phyloP scores from a whole-genome alignment of 2,888 invertebrate genomes.

The Agrypnus murinus region DNA sequence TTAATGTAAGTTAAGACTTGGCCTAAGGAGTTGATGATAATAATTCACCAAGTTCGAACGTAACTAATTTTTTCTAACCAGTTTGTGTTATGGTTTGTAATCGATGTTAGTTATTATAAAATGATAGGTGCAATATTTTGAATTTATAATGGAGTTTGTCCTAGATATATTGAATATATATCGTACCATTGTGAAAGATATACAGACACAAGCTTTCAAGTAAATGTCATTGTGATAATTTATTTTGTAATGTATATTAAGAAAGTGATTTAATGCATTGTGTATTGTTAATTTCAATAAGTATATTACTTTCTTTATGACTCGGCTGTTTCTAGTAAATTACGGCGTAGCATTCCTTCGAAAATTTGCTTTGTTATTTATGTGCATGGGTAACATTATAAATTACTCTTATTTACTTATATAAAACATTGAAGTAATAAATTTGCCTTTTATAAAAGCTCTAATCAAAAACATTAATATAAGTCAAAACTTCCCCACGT shows the following conservation, averaged over 20 bases:
- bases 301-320: slow-evolving; percentile 51
- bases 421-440: slow-evolving; percentile 48
- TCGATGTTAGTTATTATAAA: slow-evolving; percentile 7
- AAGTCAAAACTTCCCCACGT: slow-evolving; percentile 53
- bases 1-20: slow-evolving; percentile 9
- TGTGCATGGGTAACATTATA: slow-evolving; percentile 38
- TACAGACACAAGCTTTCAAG: slow-evolving; percentile 25
- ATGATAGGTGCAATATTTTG: slow-evolving; percentile 26
- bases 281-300: slow-evolving; percentile 53
- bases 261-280: slow-evolving; percentile 50
- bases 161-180: slow-evolving; percentile 17
- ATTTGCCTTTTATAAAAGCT: slow-evolving; percentile 47
- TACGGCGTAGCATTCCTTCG: slow-evolving; percentile 44
- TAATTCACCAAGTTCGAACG: slow-evolving; percentile 4
- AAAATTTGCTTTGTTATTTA: slow-evolving; percentile 43
- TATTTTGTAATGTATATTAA: slow-evolving; percentile 46
- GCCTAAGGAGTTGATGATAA: neutral
- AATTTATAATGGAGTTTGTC: slow-evolving; percentile 20
- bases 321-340: slow-evolving; percentile 39
- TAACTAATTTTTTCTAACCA: neutral
- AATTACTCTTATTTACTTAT: slow-evolving; percentile 50
- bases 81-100: neutral
- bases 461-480: slow-evolving; percentile 59
- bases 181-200: slow-evolving; percentile 18
- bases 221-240: slow-evolving; percentile 37